Base-by-base conservation (phyloP, 2,797 vertebrate genomes). In the Brachyrhaphis roseni region DNA sequence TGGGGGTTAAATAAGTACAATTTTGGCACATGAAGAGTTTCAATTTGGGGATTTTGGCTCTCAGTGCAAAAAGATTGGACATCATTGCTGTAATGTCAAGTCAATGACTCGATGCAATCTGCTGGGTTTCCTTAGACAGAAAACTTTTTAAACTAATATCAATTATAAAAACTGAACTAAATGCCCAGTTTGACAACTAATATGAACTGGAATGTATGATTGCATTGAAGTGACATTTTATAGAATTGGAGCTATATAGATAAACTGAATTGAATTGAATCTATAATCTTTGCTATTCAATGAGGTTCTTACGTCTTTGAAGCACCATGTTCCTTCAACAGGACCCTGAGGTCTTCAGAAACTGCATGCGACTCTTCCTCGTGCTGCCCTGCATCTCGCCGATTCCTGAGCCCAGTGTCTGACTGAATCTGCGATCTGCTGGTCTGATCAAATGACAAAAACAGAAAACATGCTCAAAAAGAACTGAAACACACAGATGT, bases 331-430 rank as follows among this genome's bases (percentile, higher is more conserved):
- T 97, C 96, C 0, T 94, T 94, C 86, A 93, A 87, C 0, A 92
- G 82, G 77, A 96, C 84, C 0, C 90, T 95, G 84, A 98, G 92
- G 74, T 96, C 96, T 1, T 96, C 95, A 0, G 96, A 95, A 11
- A 95, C 95, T 53, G 96, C 94, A 0, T 94, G 85, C 72, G 96
- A 88, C 70, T 96, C 96, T 20, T 96, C 95, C n/a, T 97, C 96
- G 77, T 93, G 95, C 81, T 96, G 95, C 57, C 95, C 95, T 4
- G 94, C 90, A 47, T 96, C 93, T 2, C 81, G 83, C 74, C 94
- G 96, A 59, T 91, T 88, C 12, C 90, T 73, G 0, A 75, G 87
- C 55, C 94, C 91, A 76, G 95, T 91, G 5, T 95, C 95, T 47
- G 96, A 93, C 4, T 91, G 94, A 64, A 90, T 93, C 79, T 94